Percentiles rank a stretch among this genome's conserved stretches.
Evolutionary conservation across 2,888 invertebrate species (phyloP).

Genomic region (Diplazon laetatorius): DNA sequence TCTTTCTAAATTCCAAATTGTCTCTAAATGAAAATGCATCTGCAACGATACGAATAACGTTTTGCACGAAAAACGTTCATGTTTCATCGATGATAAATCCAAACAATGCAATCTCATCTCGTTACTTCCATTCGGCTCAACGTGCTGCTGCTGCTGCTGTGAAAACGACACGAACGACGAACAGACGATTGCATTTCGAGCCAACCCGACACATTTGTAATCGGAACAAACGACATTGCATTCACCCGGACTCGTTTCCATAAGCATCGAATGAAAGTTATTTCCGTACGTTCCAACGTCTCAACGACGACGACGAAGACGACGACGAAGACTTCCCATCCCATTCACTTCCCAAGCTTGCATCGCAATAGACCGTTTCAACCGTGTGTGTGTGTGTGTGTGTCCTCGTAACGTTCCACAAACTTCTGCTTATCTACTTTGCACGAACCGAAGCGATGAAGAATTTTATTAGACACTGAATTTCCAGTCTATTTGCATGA

Average conservation of each 20-base stretch:
- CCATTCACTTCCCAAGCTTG: neutral
- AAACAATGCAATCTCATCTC: constrained; percentile 35
- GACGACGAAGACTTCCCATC: neutral
- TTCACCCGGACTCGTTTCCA: too few species aligned
- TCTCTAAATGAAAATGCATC: too few species aligned
- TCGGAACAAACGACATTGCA: constrained; percentile 42
- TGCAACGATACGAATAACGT: constrained; percentile 1
- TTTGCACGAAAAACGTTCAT: too few species aligned
- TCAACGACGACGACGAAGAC: too few species aligned
- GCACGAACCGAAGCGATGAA: constrained; percentile 14
- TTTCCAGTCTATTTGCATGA: constrained; percentile 21
- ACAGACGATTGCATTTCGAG: too few species aligned
- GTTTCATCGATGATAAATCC: too few species aligned
- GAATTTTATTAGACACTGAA: constrained; percentile 31
- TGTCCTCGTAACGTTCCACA: too few species aligned
- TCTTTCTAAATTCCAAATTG: too few species aligned
- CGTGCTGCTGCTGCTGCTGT: neutral
- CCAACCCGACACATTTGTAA: constrained; percentile 41
- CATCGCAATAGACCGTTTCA: constrained; percentile 14
- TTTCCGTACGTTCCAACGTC: neutral
- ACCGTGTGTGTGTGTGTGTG: too few species aligned
- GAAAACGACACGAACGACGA: neutral
- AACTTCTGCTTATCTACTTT: constrained; percentile 21
- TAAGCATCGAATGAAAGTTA: too few species aligned
- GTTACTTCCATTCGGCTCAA: constrained; percentile 28